A percentile compares a stretch with the other conserved stretches of the same genome.
phyloP scores from a whole-genome alignment of 1,140 invertebrate genomes.

The Lepidotrigona ventralis region DNA sequence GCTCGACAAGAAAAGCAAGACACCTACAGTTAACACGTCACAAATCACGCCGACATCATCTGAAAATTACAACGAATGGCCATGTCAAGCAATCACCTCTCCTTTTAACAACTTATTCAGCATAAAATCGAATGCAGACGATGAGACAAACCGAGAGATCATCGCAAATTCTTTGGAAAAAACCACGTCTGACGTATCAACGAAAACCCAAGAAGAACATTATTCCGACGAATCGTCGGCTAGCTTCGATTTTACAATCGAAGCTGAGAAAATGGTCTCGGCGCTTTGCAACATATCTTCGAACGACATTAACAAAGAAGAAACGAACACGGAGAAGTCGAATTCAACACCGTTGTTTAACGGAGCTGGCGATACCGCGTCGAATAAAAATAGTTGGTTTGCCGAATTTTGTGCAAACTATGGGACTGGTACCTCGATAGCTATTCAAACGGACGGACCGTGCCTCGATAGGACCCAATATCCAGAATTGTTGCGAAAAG shows the following conservation, averaged over 20 bases:
- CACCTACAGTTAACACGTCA: constrained; percentile 12
- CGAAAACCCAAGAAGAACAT: constrained; percentile 62
- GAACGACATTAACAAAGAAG: constrained; percentile 64
- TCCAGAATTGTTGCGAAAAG: constrained; percentile 69
- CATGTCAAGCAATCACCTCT: constrained; percentile 21
- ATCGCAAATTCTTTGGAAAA: constrained; percentile 30
- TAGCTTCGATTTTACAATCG: constrained; percentile 75
- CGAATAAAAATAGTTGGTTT: constrained; percentile 64
- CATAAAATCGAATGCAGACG: background rate
- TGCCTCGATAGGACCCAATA: constrained; percentile 50
- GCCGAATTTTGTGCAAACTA: constrained; percentile 58
- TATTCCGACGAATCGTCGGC: constrained; percentile 71
- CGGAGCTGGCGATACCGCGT: constrained; percentile 62
- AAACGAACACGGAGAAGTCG: constrained; percentile 43
- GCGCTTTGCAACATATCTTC: constrained; percentile 72
- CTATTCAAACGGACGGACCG: constrained; percentile 57
- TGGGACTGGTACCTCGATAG: constrained; percentile 54
- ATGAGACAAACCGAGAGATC: constrained; percentile 1
- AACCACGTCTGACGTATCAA: background rate
- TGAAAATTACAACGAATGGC: constrained; percentile 44
- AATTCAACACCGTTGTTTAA: constrained; percentile 46
- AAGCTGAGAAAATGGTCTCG: constrained; percentile 77
- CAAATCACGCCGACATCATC: constrained; percentile 15
- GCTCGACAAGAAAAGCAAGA: constrained; percentile 40
- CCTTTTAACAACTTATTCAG: constrained; percentile 16